Evolutionary conservation across 2,888 invertebrate genomes (phyloP).

Genomic region (Drosophila setosimentum): DNA sequence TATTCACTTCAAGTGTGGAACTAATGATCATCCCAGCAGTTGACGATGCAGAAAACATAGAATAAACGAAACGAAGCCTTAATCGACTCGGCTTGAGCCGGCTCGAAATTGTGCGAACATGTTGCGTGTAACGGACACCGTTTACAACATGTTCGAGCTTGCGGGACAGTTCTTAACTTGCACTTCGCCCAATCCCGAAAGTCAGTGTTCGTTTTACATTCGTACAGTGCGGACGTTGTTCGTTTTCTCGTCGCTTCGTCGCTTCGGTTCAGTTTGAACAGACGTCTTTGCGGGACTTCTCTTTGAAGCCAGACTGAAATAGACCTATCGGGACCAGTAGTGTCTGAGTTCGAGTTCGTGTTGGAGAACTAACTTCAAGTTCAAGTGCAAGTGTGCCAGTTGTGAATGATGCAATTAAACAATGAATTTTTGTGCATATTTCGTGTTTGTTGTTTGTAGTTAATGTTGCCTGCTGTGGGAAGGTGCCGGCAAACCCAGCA

Average conservation of each 20-base stretch:
- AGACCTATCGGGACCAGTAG: neutral
- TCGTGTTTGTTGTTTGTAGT: constrained; percentile 13
- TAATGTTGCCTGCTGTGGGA: constrained; percentile 5
- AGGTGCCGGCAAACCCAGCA: constrained; percentile 10
- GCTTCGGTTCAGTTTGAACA: constrained; percentile 17
- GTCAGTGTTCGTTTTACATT: constrained; percentile 79
- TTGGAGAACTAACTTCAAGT: constrained; percentile 15
- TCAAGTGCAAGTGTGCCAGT: constrained; percentile 18
- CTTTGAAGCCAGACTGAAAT: constrained; percentile 18
- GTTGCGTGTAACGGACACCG: constrained; percentile 33
- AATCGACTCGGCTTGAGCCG: constrained; percentile 22
- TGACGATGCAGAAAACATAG: constrained; percentile 59
- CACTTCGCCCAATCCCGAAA: constrained; percentile 69
- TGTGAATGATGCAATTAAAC: constrained; percentile 10
- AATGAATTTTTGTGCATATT: constrained; percentile 11
- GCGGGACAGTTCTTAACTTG: constrained; percentile 54
- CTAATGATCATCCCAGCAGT: constrained; percentile 55
- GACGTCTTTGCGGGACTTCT: constrained; percentile 45
- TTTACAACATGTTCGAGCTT: constrained; percentile 49
- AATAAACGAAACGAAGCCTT: constrained; percentile 55
- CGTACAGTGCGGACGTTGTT: constrained; percentile 49
- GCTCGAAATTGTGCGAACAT: constrained; percentile 43
- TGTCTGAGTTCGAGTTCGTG: constrained; percentile 7
- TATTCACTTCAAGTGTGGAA: constrained; percentile 8
- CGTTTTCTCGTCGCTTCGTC: constrained; percentile 15